phyloP scores from a whole-genome alignment of 2,797 vertebrate genomes.

The Apogon hyalosoma region DNA sequence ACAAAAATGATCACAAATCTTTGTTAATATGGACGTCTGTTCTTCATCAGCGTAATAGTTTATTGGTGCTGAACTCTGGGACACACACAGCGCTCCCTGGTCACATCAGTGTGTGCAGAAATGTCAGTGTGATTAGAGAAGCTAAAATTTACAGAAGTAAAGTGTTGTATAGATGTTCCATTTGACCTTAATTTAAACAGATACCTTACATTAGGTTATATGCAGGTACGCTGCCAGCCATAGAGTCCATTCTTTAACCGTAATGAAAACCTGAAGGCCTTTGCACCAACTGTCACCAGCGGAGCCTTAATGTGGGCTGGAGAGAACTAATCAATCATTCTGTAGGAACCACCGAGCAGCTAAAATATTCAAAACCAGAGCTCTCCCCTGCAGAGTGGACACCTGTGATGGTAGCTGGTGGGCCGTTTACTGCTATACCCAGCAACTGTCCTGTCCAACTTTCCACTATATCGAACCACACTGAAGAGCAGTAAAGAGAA shows the following conservation, averaged over 20 bases:
- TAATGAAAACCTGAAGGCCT: conserved; percentile 45
- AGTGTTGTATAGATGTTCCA: background rate
- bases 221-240: background rate
- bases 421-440: conserved; percentile 39
- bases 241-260: conserved; percentile 9
- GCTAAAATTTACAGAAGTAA: background rate
- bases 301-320: conserved; percentile 61
- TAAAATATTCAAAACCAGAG: conserved; percentile 51
- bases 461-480: conserved; percentile 16
- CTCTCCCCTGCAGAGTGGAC: conserved; percentile 53
- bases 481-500: background rate
- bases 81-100: background rate
- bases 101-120: background rate
- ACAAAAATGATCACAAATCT: too few relatives aligned
- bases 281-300: conserved; percentile 43
- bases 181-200: background rate
- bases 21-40: background rate
- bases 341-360: conserved; percentile 44
- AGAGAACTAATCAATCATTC: conserved; percentile 71
- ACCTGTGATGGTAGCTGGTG: conserved; percentile 57
- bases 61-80: conserved; percentile 1
- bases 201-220: background rate
- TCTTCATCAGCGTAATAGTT: conserved; percentile 6
- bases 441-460: conserved; percentile 43
- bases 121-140: background rate